Conservation (phyloP, 2,888 invertebrate species). For the Zele albiditarsus region DNA sequence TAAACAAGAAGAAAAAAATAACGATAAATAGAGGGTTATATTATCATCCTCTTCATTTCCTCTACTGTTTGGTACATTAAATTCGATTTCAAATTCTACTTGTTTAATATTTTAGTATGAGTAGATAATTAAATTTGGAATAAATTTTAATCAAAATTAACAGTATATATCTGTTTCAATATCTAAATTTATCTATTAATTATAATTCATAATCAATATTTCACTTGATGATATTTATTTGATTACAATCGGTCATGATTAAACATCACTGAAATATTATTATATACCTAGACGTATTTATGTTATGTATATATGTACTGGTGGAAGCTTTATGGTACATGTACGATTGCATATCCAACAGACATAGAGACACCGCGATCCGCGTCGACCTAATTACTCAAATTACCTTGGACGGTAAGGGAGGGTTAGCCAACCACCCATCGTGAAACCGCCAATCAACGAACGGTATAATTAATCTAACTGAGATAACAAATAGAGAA, state of each 20-base stretch:
- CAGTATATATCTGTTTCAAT: neutral
- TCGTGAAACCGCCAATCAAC: conserved; percentile 54
- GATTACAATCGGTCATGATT: conserved; percentile 49
- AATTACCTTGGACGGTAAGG: conserved; percentile 58
- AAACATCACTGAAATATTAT: conserved; percentile 36
- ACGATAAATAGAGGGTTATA: neutral
- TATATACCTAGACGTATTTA: conserved; percentile 16
- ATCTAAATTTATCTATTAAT: neutral
- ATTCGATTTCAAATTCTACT: too few relatives aligned
- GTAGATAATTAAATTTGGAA: too few relatives aligned
- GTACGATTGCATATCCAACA: conserved; percentile 29
- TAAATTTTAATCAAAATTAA: neutral
- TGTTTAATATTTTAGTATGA: neutral
- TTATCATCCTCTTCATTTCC: neutral
- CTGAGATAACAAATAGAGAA: conserved; percentile 13
- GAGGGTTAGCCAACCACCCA: conserved; percentile 45
- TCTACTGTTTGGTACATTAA: neutral
- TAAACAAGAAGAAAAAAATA: neutral
- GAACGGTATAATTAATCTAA: conserved; percentile 52
- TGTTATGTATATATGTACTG: conserved; percentile 22
- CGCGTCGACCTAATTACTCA: conserved; percentile 60
- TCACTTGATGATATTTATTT: conserved; percentile 51
- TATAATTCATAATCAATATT: conserved; percentile 34
- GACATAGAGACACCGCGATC: conserved; percentile 52
- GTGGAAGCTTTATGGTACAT: conserved; percentile 19